phyloP scores from a whole-genome alignment of 2,113 vertebrate genomes.

The Xenopus laevis region DNA sequence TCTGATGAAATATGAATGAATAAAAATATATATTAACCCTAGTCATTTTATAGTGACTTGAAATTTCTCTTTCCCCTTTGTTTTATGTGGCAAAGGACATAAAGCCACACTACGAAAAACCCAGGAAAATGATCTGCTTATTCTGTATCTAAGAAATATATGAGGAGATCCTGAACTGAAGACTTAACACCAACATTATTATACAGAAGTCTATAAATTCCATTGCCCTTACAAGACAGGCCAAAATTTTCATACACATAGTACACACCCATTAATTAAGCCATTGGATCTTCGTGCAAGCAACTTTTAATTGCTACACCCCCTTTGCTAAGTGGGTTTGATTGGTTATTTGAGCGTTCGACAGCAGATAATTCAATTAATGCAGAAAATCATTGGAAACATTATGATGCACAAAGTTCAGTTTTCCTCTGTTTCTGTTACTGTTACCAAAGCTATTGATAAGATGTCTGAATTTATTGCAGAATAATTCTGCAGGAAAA shows the following conservation, averaged over 20 bases:
- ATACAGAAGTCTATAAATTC: background rate
- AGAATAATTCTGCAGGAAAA: conserved; percentile 99
- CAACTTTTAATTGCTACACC: conserved; percentile 19
- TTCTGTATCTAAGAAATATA: accelerated
- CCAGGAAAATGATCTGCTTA: background rate
- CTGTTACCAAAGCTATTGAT: conserved; percentile 98
- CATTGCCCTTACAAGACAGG: background rate
- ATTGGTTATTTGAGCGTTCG: conserved; percentile 52
- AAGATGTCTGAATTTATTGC: conserved; percentile 99
- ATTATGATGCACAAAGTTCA: conserved; percentile 85
- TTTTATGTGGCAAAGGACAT: conserved; percentile 37
- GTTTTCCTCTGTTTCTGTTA: conserved; percentile 83
- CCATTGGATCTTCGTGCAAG: background rate
- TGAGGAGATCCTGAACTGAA: background rate
- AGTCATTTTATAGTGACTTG: conserved; percentile 2
- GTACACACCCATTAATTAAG: background rate
- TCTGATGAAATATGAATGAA: background rate
- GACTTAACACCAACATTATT: background rate
- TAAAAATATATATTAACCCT: background rate
- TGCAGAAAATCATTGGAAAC: conserved; percentile 93
- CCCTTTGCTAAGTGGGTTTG: background rate
- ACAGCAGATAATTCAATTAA: conserved; percentile 87
- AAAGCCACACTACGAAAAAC: background rate
- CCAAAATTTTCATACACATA: conserved; percentile 6
- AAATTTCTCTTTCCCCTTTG: background rate